Conservation (phyloP, 2,113 vertebrate genomes). For the Pluvialis apricaria region DNA sequence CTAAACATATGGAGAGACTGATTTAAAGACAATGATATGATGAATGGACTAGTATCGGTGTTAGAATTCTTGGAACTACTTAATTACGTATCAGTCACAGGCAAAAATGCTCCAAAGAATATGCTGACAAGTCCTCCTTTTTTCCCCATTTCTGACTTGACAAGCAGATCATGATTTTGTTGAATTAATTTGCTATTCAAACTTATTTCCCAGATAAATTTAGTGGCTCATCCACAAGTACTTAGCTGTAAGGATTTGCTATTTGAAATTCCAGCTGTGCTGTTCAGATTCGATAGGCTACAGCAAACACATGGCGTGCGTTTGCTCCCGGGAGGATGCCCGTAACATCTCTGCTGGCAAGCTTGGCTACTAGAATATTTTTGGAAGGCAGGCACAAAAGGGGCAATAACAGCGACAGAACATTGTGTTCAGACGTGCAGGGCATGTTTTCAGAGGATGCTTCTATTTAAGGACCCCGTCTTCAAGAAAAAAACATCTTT, state of each 20-base stretch:
- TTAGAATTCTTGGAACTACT: neutral
- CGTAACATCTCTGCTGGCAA: slow-evolving; percentile 7
- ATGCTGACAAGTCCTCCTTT: slow-evolving; percentile 21
- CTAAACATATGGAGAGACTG: neutral
- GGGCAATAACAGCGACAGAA: neutral
- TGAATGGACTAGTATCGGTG: neutral
- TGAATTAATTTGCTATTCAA: slow-evolving; percentile 53
- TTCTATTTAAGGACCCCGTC: neutral
- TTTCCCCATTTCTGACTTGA: neutral
- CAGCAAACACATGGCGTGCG: neutral
- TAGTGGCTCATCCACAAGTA: slow-evolving; percentile 26
- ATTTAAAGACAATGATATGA: neutral
- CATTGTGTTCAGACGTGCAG: neutral
- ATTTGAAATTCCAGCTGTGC: slow-evolving; percentile 55
- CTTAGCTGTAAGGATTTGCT: slow-evolving; percentile 20
- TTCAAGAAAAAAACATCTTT: neutral
- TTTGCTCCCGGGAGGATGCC: neutral
- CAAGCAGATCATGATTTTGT: slow-evolving; percentile 36
- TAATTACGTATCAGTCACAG: neutral
- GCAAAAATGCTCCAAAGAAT: slow-evolving; percentile 16
- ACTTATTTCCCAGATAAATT: slow-evolving; percentile 44
- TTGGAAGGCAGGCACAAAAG: slow-evolving; percentile 25
- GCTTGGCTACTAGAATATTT: slow-evolving; percentile 3
- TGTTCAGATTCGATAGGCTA: slow-evolving; percentile 20
- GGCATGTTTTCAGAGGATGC: neutral